Base-by-base conservation (phyloP, 2,113 vertebrate genomes). In the Calyptomena viridis region DNA sequence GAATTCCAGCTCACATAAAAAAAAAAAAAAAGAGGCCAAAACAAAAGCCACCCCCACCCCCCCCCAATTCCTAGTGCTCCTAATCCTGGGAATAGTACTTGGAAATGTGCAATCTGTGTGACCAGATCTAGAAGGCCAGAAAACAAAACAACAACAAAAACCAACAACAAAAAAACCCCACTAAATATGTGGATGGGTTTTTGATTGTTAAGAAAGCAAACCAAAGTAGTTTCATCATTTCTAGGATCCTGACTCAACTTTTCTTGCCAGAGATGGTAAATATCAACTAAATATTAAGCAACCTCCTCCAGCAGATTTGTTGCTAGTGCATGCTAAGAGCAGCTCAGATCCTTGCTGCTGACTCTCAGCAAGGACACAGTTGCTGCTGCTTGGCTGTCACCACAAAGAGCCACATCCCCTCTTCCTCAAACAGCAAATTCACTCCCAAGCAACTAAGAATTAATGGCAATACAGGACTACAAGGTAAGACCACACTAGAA, bases 161-260 rank as follows among this genome's bases (percentile, higher is more conserved):
- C 4, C 9, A 28, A 20, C 19, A 49, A 77, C 13, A 17, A n/a
- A 6, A 30, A 59, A 35, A 1, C 0, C 2, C 4, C 19, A 16
- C 47, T n/a, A 82, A 94, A 78, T 39, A 66, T 7, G 47, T 37
- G 46, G 37, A 28, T 62, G 31, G 33, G 11, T 5, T 75, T 89
- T 82, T 63, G 33, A 68, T 28, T 15, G 5, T 89, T 72, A 75
- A 74, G 47, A 89, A 94, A 82, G 15, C 18, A 87, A 89, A 67
- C 11, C 58, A 39, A 90, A 92, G 35, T 9, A 52, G 14, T 84
- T 86, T 60, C 67, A 81, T 27, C 4, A 52, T 64, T 90, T 85
- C 73, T 49, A 92, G 53, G 17, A 84, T 81, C 31, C 49, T 52
- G 39, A 72, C 20, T 74, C 64, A 15, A 50, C 64, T 94, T 92